Conservation (phyloP, 2,797 vertebrate species). For the Setipinna tenuifilis region DNA sequence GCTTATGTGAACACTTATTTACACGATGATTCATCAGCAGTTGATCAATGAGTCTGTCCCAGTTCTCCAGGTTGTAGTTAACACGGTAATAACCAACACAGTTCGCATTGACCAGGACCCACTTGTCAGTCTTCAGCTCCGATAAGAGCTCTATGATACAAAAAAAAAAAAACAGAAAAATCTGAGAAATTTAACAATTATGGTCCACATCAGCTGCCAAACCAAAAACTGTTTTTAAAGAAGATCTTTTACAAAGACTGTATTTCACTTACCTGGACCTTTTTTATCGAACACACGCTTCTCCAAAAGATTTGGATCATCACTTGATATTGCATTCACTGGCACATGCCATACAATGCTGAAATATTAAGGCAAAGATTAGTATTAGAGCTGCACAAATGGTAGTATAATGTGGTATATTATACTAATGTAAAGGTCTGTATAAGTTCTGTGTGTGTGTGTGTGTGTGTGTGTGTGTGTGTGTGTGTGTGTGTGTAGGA, state of each 20-base stretch:
- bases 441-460: too few relatives aligned
- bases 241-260: constrained; percentile 1
- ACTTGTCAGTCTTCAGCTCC: constrained; percentile 57
- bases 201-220: too few relatives aligned
- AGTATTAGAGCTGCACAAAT: too few relatives aligned
- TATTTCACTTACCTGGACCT: constrained; percentile 54
- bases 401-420: too few relatives aligned
- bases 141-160: constrained; percentile 16
- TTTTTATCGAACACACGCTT: too few relatives aligned
- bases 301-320: too few relatives aligned
- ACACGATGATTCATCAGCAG: constrained; percentile 64
- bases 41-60: constrained; percentile 69
- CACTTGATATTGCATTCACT: constrained; percentile 50
- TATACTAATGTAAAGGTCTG: too few relatives aligned
- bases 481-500: too few relatives aligned
- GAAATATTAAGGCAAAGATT: not conserved
- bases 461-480: too few relatives aligned
- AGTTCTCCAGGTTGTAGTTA: constrained; percentile 78
- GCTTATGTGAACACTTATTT: constrained; percentile 45
- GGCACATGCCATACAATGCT: constrained; percentile 82
- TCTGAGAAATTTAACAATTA: not conserved
- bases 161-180: not conserved
- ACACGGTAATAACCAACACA: constrained; percentile 75
- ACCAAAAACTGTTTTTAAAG: too few relatives aligned
- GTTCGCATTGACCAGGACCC: constrained; percentile 76